A percentile compares a stretch with the other conserved stretches of the same genome.
Conservation (phyloP, 2,113 vertebrate species). For the Epinephelus lanceolatus region DNA sequence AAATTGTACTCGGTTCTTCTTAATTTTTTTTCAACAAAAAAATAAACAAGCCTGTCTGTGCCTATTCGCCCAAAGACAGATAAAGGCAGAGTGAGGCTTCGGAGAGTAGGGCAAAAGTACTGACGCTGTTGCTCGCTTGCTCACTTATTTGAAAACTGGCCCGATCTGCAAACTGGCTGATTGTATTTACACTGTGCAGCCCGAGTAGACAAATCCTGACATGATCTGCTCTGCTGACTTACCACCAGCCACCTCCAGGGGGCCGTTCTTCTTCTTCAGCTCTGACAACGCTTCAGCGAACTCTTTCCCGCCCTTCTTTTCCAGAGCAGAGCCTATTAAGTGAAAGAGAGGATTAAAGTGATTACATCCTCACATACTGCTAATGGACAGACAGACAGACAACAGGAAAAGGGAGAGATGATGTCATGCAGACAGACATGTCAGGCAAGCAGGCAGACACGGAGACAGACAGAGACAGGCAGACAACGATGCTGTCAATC, state of each 20-base stretch:
- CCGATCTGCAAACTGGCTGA: no score
- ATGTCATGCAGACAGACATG: conserved; percentile 18
- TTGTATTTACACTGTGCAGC: neutral
- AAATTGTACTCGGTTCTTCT: no score
- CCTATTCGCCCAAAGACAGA: no score
- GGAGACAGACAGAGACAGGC: conserved; percentile 10
- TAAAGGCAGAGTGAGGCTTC: no score
- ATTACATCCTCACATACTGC: conserved; percentile 23
- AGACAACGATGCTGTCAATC: conserved; percentile 51
- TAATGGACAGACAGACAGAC: conserved; percentile 11
- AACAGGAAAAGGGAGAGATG: neutral
- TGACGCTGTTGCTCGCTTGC: no score
- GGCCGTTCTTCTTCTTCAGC: conserved; percentile 96
- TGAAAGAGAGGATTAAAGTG: conserved; percentile 64
- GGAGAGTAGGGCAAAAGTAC: no score
- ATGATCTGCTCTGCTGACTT: conserved; percentile 34
- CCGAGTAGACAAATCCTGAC: neutral
- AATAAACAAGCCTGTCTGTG: no score
- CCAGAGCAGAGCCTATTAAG: conserved; percentile 91
- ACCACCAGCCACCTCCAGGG: conserved; percentile 97
- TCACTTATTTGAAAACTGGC: no score
- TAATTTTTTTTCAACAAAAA: no score
- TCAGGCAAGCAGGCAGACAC: conserved; percentile 17
- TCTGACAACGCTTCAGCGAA: conserved; percentile 93
- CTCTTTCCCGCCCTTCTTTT: conserved; percentile 98